A percentile compares a stretch with the other conserved stretches of the same genome.
phyloP scores from a whole-genome alignment of 2,113 vertebrate species.

The Ochotona curzoniae region DNA sequence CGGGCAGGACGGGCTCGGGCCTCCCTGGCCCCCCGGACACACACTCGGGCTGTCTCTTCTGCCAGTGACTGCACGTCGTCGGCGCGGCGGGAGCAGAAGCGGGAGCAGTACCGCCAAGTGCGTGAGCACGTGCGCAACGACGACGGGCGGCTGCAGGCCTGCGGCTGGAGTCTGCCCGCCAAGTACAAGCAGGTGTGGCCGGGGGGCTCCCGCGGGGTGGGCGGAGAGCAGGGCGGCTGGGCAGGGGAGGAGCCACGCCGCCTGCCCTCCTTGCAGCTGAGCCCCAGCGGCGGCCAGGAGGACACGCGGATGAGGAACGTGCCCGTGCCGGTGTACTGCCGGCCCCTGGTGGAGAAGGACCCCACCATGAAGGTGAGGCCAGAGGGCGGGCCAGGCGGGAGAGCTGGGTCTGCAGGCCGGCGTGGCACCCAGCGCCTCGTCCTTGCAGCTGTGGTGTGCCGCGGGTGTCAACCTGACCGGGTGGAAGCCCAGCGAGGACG shows the following conservation, averaged over 20 bases:
- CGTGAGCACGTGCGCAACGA: conserved; percentile 97
- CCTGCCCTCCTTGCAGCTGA: conserved; percentile 84
- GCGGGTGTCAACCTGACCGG: conserved; percentile 96
- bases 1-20: neutral
- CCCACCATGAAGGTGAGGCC: conserved; percentile 95
- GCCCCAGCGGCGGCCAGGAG: conserved; percentile 94
- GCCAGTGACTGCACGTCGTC: conserved; percentile 95
- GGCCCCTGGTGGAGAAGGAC: conserved; percentile 97
- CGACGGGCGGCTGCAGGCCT: conserved; percentile 96
- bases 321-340: conserved; percentile 97
- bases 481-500: conserved; percentile 91
- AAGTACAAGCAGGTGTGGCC: conserved; percentile 95
- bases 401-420: neutral
- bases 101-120: conserved; percentile 98
- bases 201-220: fast-evolving
- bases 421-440: neutral
- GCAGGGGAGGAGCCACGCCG: neutral
- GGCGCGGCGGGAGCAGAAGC: conserved; percentile 95
- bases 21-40: neutral
- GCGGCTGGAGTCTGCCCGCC: conserved; percentile 97
- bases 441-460: conserved; percentile 95
- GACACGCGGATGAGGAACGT: conserved; percentile 98
- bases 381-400: neutral
- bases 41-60: conserved; percentile 77
- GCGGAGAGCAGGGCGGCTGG: fast-evolving